Base-by-base conservation (phyloP, 1,140 invertebrate species). In the Bombus vancouverensis region DNA sequence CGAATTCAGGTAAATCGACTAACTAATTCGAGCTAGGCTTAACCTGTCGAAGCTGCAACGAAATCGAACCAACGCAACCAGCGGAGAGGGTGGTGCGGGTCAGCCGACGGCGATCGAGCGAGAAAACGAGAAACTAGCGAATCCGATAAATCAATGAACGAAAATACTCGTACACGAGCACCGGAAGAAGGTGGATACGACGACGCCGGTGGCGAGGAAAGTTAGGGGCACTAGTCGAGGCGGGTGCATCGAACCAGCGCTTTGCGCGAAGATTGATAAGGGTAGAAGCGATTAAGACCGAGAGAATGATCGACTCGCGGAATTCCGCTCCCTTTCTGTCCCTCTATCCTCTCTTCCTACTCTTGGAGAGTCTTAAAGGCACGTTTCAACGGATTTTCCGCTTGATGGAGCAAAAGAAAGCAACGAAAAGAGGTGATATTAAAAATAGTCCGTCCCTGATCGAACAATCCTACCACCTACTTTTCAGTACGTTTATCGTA, bases 121-220 rank as follows among this genome's bases (percentile, higher is more conserved):
- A 78, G 65, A 74, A 82, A 68, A 47, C 77, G 79, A 74, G 78
- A 85, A 72, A 85, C 74, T 57, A 72, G 72, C 22, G 76, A 70
- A 80, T 81, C 72, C 77, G 87, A 81, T 83, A 88, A 88, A 89
- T 89, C 88, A 85, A 88, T 89, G 88, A 65, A 37, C 83, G 77
- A 70, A 83, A 83, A 83, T 78, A 83, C 47, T 39, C 22, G 34
- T 12, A 28, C 13, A 42, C 42, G 15, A 53, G 28, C 42, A n/a
- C 8, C 39, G 37, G 86, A 78, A 59, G 53, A 28, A 73, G 28
- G 47, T 37, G 25, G 68, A 53, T 73, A 57, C 42, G 34, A 39
- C n/a, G 42, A 25, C 44, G 53, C n/a, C 39, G 53, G 2, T 8
- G 57, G 39, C 22, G 65, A 66, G 32, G 59, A 83, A 68, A 47